Conservation (phyloP, 1,140 invertebrate species). For the Caerostris extrusa region DNA sequence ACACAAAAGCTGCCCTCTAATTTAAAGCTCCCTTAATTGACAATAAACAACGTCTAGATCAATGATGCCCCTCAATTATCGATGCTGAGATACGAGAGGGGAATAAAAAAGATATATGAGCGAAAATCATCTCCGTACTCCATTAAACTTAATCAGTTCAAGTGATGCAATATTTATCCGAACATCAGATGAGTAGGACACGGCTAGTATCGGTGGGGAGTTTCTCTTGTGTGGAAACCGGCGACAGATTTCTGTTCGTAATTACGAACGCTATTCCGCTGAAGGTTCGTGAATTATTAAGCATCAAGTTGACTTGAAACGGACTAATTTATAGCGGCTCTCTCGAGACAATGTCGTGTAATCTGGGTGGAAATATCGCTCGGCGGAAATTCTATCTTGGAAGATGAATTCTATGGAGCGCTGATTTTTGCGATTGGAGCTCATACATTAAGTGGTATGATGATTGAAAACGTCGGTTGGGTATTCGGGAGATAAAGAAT, state of each 20-base stretch:
- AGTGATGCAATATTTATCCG: constrained; percentile 72
- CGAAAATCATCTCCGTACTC: constrained; percentile 32
- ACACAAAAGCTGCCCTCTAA: constrained; percentile 47
- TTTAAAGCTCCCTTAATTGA: constrained; percentile 64
- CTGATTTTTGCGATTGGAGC: constrained; percentile 4
- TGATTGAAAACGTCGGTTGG: neutral
- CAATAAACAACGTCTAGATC: constrained; percentile 53
- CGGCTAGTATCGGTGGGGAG: neutral
- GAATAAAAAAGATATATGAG: constrained; percentile 13
- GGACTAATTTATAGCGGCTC: constrained; percentile 68
- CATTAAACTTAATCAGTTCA: constrained; percentile 71
- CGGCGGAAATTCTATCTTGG: neutral
- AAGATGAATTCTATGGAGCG: constrained; percentile 5
- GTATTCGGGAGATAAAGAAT: neutral
- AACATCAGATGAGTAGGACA: neutral
- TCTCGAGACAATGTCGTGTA: constrained; percentile 15
- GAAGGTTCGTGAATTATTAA: constrained; percentile 64
- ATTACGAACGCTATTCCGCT: constrained; percentile 40
- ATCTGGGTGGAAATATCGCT: constrained; percentile 43
- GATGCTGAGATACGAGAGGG: neutral
- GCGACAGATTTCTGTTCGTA: constrained; percentile 71
- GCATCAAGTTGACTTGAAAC: constrained; percentile 61
- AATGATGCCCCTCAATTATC: neutral
- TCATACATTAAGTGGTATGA: constrained; percentile 3
- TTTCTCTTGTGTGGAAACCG: constrained; percentile 31